A percentile compares a stretch with the other conserved stretches of the same genome.
Evolutionary conservation across 2,888 invertebrate genomes (phyloP).

Genomic region (Thelaira solivaga): DNA sequence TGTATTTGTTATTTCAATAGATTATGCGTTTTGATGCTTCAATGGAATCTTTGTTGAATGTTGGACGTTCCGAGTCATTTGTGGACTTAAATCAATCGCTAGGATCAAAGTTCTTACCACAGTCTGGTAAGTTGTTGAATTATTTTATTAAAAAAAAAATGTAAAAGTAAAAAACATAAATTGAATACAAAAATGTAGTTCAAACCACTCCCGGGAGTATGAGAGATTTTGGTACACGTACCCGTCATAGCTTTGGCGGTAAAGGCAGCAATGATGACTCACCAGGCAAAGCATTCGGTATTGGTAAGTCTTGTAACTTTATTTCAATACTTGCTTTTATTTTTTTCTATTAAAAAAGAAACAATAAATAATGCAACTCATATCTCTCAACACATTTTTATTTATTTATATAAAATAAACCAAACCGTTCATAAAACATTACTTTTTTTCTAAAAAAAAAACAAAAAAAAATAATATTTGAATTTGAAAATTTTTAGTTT

Average conservation of each 20-base stretch:
- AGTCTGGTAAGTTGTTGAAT: conserved; percentile 70
- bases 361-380: conserved; percentile 34
- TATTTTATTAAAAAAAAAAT: neutral
- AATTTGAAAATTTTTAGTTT: neutral
- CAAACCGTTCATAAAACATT: neutral
- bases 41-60: conserved; percentile 85
- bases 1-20: conserved; percentile 76
- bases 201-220: conserved; percentile 65
- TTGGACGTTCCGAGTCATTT: conserved; percentile 89
- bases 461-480: too few relatives aligned
- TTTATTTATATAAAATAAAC: conserved; percentile 3
- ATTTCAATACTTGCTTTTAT: conserved; percentile 6
- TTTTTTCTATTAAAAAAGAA: conserved; percentile 24
- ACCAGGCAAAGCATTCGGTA: conserved; percentile 86
- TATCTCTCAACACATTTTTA: conserved; percentile 39
- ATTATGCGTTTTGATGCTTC: conserved; percentile 89
- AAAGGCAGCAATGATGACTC: conserved; percentile 79
- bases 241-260: conserved; percentile 80
- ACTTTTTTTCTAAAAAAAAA: neutral
- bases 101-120: conserved; percentile 66
- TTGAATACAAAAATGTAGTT: conserved; percentile 57
- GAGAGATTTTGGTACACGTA: conserved; percentile 72
- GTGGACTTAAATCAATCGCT: conserved; percentile 82
- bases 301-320: conserved; percentile 80
- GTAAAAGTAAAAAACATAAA: neutral